phyloP scores from a whole-genome alignment of 2,113 vertebrate species.

The Cochlearius cochlearius region DNA sequence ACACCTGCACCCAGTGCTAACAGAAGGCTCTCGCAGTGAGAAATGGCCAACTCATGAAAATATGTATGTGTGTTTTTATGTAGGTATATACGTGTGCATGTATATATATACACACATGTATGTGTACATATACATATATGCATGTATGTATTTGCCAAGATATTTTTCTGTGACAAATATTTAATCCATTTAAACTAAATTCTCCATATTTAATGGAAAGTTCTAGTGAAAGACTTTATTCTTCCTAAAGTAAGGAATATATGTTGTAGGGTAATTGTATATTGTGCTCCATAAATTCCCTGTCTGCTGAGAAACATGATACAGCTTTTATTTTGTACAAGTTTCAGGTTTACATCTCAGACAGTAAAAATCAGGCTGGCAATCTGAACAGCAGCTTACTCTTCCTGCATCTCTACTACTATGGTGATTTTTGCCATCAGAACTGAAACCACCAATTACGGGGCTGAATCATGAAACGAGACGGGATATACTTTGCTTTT shows the following conservation, averaged over 20 bases:
- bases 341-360: background rate
- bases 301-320: constrained; percentile 1
- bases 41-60: background rate
- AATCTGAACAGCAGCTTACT: background rate
- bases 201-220: background rate
- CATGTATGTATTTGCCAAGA: background rate
- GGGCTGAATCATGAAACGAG: background rate
- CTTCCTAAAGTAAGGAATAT: background rate
- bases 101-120: background rate
- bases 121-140: background rate
- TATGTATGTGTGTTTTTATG: background rate
- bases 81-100: background rate
- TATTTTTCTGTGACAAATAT: background rate
- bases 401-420: background rate
- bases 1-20: background rate
- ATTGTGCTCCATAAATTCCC: background rate
- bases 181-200: background rate
- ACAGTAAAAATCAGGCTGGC: background rate
- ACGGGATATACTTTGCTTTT: background rate
- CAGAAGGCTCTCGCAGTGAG: background rate
- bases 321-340: background rate
- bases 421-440: constrained; percentile 12
- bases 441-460: background rate
- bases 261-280: background rate
- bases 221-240: background rate